These are phyloP conservation scores for Centropus bengalensis DNA, from an alignment of 2,113 vertebrate genomes.

Conservation along the genomic window DNA sequence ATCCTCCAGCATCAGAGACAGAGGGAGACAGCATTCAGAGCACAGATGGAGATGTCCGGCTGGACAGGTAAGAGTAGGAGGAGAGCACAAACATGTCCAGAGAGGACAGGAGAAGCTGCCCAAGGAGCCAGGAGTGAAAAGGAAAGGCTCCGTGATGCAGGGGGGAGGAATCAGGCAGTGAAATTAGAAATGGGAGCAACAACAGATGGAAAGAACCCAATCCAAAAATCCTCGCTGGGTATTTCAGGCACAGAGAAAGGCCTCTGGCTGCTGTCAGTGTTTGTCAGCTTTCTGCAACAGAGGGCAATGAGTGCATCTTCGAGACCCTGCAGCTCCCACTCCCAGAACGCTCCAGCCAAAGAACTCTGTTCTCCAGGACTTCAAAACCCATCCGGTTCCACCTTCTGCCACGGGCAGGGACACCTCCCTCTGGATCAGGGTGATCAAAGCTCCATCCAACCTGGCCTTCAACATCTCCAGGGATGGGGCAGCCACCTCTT, in stretches of 20 bases:
- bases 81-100: background rate
- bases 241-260: slow-evolving; percentile 13
- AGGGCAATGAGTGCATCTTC: background rate
- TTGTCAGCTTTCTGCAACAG: background rate
- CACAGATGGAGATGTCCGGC: no score
- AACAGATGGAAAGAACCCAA: slow-evolving; percentile 1
- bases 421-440: no score
- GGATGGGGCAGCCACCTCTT: no score
- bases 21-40: background rate
- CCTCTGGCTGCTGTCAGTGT: background rate
- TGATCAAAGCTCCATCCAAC: no score
- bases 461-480: no score
- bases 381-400: no score
- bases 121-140: background rate
- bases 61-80: background rate
- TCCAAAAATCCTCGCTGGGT: background rate
- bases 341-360: background rate
- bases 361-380: background rate
- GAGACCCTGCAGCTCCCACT: background rate
- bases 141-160: background rate
- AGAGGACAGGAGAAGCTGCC: background rate
- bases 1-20: background rate
- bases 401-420: no score
- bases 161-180: background rate
- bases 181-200: background rate